Evolutionary conservation across 1,140 invertebrate genomes (phyloP), one percentile per base, ranked within the genome.

Genomic region (Acyrthosiphon pisum): DNA sequence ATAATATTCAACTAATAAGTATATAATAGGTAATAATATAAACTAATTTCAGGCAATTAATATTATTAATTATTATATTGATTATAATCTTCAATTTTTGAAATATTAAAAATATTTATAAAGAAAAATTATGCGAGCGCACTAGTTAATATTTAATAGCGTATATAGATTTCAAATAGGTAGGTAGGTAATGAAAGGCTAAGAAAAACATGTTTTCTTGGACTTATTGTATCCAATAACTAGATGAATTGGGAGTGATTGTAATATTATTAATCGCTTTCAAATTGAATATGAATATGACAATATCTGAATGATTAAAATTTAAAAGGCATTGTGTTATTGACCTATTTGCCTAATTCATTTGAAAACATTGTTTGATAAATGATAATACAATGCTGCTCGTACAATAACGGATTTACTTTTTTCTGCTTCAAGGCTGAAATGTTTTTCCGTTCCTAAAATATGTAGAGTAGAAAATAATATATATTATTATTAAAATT

Each of bases 251-350:
- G 46, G 1, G 2, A 88, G 86, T 53, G n/a, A 89, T 89, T 53
- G 87, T 37, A 23, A 89, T 89, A 53, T 89, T 89, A 50, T 89
- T 89, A 89, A 89, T 89, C 87, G 87, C 87, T 89, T 89, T 89
- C 87, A 89, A 89, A 53, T 53, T 44, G 41, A 87, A 87, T 76
- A 76, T n/a, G 14, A 46, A 76, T n/a, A 46, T 86, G 35, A 41
- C 83, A 86, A 86, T 89, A 89, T 53, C 46, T 37, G 48, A 89
- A 89, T 53, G 46, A 37, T 53, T 89, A 89, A 50, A 50, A 50
- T 50, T 50, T 50, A 50, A 89, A 89, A 23, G 1, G 20, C 35
- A 89, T 89, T 89, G 87, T 89, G 53, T 37, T 35, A 35, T 53
- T 89, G 87, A 89, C 87, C 87, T n/a, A 50, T 89, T 89, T 89